Base-by-base conservation (phyloP, 2,888 invertebrate genomes). In the Ophioninae sp. region DNA sequence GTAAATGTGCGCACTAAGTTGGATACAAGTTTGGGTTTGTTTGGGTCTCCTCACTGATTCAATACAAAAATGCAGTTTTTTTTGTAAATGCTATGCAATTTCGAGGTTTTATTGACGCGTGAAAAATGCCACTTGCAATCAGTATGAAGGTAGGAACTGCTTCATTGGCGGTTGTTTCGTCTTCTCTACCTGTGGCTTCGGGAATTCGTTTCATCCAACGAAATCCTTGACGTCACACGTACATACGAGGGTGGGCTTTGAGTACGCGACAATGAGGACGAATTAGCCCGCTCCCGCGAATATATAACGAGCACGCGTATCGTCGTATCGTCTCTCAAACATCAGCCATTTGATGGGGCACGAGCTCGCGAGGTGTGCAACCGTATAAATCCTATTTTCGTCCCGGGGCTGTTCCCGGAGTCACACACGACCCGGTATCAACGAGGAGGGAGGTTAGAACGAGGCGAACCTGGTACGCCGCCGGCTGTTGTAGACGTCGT, bases 281-380 rank as follows among this genome's bases (percentile, higher is more conserved):
- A 84, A 84, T 84, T 82, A 84, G 84, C 76, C 61, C 50, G 17
- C 50, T 50, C 75, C 73, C 76, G 79, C 72, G 81, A 70, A 80
- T 59, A 62, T 79, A 84, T 84, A 79, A 79, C 75, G 61, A 50
- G 3, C 23, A 75, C 56, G 65, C 89, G 89, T 88, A 88, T 90
- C 90, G 89, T 91, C 50, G 50, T 50, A 91, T 90, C 92, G 79
- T 73, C 89, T 91, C 90, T 91, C 91, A 91, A 90, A 92, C 92
- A 92, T 92, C 91, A 91, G 89, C 30, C 89, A 88, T 91, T 92
- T 92, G 91, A 92, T 90, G 90, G 89, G 86, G 87, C 65, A 70
- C 78, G 74, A 74, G 62, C 72, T 72, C 76, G 76, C 57, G 72
- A 82, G 82, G 76, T 84, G 76, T 84, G 79, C 84, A 84, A 76